Evolutionary conservation across 2,797 vertebrate species (phyloP).

Genomic region (Sebastes hubbsi): DNA sequence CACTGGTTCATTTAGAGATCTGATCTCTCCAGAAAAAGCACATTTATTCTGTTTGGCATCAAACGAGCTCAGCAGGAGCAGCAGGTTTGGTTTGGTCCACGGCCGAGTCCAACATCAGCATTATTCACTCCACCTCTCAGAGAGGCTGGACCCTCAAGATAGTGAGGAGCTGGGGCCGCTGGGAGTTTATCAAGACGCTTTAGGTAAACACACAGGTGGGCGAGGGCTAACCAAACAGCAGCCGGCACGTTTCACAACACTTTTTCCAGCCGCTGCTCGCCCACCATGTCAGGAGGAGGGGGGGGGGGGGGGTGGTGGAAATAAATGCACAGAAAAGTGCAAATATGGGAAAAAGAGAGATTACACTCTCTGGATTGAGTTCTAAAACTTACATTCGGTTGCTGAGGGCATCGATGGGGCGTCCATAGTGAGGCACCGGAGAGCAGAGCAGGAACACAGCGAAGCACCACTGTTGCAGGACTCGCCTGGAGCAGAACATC

Average conservation of each 20-base stretch:
- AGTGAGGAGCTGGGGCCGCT: neutral
- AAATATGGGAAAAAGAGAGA: neutral
- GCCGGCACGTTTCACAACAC: slow-evolving; percentile 61
- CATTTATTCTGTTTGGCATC: slow-evolving; percentile 67
- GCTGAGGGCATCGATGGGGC: slow-evolving; percentile 88
- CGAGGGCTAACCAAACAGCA: slow-evolving; percentile 69
- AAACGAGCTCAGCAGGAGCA: slow-evolving; percentile 61
- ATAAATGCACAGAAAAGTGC: slow-evolving; percentile 13
- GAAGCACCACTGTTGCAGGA: slow-evolving; percentile 90
- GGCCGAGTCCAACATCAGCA: slow-evolving; percentile 72
- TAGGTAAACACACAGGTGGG: slow-evolving; percentile 77
- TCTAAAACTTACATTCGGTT: slow-evolving; percentile 87
- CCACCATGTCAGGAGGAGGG: slow-evolving; percentile 19
- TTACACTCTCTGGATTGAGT: too few species aligned
- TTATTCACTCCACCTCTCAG: slow-evolving; percentile 23
- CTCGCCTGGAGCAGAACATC: slow-evolving; percentile 85
- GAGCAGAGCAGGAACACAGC: slow-evolving; percentile 92
- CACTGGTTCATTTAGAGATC: too few species aligned
- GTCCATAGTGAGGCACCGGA: slow-evolving; percentile 87
- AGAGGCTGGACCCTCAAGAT: neutral
- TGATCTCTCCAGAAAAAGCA: too few species aligned
- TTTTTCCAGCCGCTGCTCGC: slow-evolving; percentile 70
- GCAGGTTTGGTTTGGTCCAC: slow-evolving; percentile 66
- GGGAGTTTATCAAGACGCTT: slow-evolving; percentile 48
- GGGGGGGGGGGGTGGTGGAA: neutral